phyloP scores from a whole-genome alignment of 2,797 vertebrate genomes.

The Enteromius viviparus region DNA sequence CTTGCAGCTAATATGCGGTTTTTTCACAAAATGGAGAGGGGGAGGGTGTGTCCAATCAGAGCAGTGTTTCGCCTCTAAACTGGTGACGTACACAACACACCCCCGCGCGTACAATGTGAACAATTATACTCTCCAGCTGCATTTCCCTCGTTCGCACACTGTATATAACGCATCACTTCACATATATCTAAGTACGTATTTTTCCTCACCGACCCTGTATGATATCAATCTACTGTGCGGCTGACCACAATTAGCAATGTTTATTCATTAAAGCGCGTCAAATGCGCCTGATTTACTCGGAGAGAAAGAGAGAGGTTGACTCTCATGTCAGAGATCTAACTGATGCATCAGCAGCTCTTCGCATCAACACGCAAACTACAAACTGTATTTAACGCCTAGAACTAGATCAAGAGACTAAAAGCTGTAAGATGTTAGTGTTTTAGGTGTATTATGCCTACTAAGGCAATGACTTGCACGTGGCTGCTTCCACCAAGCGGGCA shows the following conservation, averaged over 20 bases:
- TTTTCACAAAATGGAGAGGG: slow-evolving; percentile 61
- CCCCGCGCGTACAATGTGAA: slow-evolving; percentile 28
- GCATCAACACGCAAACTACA: not conserved
- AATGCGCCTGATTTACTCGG: not conserved
- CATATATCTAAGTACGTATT: not conserved
- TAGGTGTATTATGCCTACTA: not conserved
- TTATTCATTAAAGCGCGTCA: not conserved
- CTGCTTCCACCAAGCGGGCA: slow-evolving; percentile 66
- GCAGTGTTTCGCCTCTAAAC: slow-evolving; percentile 17
- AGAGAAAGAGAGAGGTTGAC: no score
- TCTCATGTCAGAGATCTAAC: not conserved
- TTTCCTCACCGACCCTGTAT: not conserved
- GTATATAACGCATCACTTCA: not conserved
- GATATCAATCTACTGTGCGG: no score
- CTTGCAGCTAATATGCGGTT: slow-evolving; percentile 46
- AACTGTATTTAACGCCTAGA: not conserved
- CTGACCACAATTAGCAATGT: not conserved
- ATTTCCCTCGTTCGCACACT: not conserved
- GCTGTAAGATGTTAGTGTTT: not conserved
- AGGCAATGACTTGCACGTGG: slow-evolving; percentile 37
- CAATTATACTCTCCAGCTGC: not conserved
- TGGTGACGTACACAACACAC: slow-evolving; percentile 50
- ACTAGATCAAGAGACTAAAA: not conserved
- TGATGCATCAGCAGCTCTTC: not conserved
- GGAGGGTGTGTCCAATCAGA: slow-evolving; percentile 54